Base-by-base conservation (phyloP, 2,797 vertebrate species). In the Scolopax bukidnonensis region DNA sequence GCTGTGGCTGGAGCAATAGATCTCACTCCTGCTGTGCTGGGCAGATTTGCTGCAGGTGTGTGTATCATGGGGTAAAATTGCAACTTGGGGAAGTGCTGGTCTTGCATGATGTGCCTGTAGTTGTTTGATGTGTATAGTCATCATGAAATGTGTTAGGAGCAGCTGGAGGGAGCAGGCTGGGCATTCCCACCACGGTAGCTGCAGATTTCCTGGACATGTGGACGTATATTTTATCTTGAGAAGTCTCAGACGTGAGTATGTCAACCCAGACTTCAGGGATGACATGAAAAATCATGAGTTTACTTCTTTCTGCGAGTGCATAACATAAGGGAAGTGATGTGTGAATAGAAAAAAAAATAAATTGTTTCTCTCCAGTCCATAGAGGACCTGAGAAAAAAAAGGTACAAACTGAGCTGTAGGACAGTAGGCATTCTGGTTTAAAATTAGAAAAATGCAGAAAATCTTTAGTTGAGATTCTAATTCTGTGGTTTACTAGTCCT, bases 131-230 rank as follows among this genome's bases (percentile, higher is more conserved):
- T 48, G 36, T 47, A 6, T 12, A 91, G 48, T 43, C 76, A 64
- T 15, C 18, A 30, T 6, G 40, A 83, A 63, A 40, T 24, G 12
- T 50, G 32, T 51, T 75, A 43, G 50, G 32, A 48, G 9, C 36
- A 67, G 50, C 59, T 27, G 47, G 25, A 63, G 38, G 43, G 63
- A 68, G 27, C 43, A 79, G 32, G 6, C 2, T 76, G 71, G 27
- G 24, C 1, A 0, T 83, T 91, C 48, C 19, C 33, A 57, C 23
- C 36, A 24, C 0, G 2, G 27, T 48, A 38, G 33, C n/a, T 71
- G n/a, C 48, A 77, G 57, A 38, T 2, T 36, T 88, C 45, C 63
- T 53, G 56, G 68, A 15, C 25, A 3, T 25, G 32, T 80, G 48
- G 33, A 60, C 20, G 10, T 84, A 11, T 12, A 74, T 68, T 87